These are phyloP conservation scores for Hippasteria phrygiana DNA, from an alignment of 53 echinoderm and acorn worm species.

Conservation along the genomic window DNA sequence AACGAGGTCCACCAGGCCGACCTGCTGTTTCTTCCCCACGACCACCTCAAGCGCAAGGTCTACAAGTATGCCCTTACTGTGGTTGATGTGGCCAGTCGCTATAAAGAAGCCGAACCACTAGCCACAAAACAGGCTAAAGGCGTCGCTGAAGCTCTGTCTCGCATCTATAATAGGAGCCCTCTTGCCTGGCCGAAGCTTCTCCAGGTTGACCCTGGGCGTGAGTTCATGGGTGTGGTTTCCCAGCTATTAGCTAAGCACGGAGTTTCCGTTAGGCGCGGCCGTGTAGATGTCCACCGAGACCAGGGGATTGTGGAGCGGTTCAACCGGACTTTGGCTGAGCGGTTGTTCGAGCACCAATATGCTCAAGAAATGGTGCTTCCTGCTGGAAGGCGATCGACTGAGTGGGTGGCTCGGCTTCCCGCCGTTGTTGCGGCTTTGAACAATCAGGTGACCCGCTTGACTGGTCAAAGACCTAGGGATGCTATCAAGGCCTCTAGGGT, in stretches of 20 bases:
- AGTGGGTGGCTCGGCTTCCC: no score
- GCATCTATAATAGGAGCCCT: slow-evolving; percentile 12
- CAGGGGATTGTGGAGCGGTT: no score
- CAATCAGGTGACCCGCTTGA: no score
- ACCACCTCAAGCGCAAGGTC: background rate
- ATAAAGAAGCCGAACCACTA: slow-evolving; percentile 55
- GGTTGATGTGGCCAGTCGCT: slow-evolving; percentile 30
- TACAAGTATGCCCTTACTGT: slow-evolving; percentile 42
- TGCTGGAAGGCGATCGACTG: no score
- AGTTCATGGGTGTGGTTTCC: slow-evolving; percentile 38
- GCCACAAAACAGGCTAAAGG: background rate
- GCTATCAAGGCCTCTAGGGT: no score
- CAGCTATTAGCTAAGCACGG: slow-evolving; percentile 20
- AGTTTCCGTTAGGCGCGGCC: slow-evolving; percentile 13
- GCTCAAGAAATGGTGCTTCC: no score
- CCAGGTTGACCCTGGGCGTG: slow-evolving; percentile 50
- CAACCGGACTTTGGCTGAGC: no score
- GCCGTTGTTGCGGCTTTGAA: no score
- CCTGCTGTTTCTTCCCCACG: slow-evolving; percentile 32
- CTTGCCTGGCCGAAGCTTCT: slow-evolving; percentile 15
- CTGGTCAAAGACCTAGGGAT: no score
- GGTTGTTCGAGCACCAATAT: no score
- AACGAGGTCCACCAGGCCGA: slow-evolving; percentile 42
- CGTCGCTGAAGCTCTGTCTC: background rate
- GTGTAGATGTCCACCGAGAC: no score